Evolutionary conservation across 2,113 vertebrate genomes (phyloP), one percentile per base, ranked within the genome.

Genomic region (Pseudopodoces humilis): DNA sequence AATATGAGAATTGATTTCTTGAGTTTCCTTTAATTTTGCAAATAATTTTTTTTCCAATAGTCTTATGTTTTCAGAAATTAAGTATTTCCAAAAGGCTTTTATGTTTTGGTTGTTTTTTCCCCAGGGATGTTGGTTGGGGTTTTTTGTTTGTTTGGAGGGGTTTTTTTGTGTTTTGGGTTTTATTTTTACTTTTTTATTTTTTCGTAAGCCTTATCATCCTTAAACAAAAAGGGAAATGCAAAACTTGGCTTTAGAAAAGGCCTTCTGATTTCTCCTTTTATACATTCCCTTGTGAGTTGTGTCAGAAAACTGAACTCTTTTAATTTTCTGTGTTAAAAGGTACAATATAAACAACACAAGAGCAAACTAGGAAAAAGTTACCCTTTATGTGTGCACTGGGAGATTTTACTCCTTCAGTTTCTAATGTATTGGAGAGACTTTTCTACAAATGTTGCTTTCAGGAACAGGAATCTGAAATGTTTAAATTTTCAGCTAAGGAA

Each of bases 1-100:
- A 95, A 77, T 64, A 35, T 0, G 18, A 91, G 81, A 91, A 83
- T 93, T 82, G 88, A 89, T 90, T 96, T 90, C 41, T 96, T 96
- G 92, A 68, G 62, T 96, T 93, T 88, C 50, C 75, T 90, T 88
- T 95, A 62, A 69, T 92, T 95, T 93, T 67, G 67, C 87, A 83
- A 74, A 68, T 83, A 70, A 79, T 35, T 77, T 87, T 91, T 39
- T 95, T 90, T 83, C 52, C 53, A 41, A 28, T 74, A 88, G 71
- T 89, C 74, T 86, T 83, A 53, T 44, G 62, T 90, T 85, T 83
- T 94, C 77, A 92, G 69, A 96, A 90, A 86, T 49, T 52, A 90
- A 83, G 27, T 78, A 63, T 92, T 95, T 86, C 85, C 79, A 89
- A 44, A 88, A 83, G 68, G 37, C 46, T 93, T 91, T 84, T 63